Evolutionary conservation across 2,888 invertebrate species (phyloP).

Genomic region (Pachydiplax longipennis): DNA sequence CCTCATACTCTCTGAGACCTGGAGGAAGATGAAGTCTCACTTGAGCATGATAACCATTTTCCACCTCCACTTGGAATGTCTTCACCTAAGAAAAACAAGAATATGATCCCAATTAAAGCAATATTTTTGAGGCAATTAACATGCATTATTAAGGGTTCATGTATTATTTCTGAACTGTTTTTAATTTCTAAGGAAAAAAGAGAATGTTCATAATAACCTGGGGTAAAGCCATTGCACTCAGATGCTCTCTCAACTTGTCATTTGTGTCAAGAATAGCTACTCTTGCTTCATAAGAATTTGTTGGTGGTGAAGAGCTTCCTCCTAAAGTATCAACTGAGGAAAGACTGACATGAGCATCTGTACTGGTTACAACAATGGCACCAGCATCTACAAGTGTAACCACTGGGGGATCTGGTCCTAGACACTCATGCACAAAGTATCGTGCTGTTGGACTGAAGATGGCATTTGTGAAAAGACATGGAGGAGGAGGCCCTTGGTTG

Average conservation of each 20-base stretch:
- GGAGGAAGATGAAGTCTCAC: constrained; percentile 85
- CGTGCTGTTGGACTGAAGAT: constrained; percentile 57
- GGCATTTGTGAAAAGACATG: constrained; percentile 53
- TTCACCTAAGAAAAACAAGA: constrained; percentile 56
- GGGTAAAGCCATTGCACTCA: constrained; percentile 75
- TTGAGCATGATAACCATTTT: constrained; percentile 73
- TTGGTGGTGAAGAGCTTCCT: constrained; percentile 57
- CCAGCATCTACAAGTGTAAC: constrained; percentile 53
- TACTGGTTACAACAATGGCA: neutral
- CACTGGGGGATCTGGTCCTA: constrained; percentile 67
- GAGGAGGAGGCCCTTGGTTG: constrained; percentile 50
- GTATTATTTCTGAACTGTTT: constrained; percentile 52
- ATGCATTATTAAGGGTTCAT: neutral
- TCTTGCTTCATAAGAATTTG: constrained; percentile 62
- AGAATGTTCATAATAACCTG: constrained; percentile 66
- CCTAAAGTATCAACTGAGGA: neutral
- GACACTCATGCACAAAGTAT: constrained; percentile 77
- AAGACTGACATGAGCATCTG: neutral
- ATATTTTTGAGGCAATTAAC: neutral
- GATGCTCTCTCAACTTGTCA: constrained; percentile 67
- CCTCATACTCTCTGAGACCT: constrained; percentile 82
- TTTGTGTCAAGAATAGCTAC: constrained; percentile 75
- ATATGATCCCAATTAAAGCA: neutral
- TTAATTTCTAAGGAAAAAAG: constrained; percentile 68
- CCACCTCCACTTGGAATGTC: constrained; percentile 68